A percentile compares a stretch with the other conserved stretches of the same genome.
Evolutionary conservation across 2,888 invertebrate species (phyloP).

Genomic region (Trichopoda pennipes): DNA sequence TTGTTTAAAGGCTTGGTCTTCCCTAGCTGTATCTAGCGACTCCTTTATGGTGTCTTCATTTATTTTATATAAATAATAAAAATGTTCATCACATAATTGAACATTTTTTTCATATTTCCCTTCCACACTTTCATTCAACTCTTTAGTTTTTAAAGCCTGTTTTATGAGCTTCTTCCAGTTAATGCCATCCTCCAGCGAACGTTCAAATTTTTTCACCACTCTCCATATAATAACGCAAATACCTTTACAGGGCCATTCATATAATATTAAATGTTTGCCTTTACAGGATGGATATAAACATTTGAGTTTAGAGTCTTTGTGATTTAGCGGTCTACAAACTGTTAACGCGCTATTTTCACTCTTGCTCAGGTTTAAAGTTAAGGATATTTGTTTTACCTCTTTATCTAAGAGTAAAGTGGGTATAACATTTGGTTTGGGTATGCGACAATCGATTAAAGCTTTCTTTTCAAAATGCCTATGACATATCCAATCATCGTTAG

Average conservation of each 20-base stretch:
- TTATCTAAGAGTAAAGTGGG: constrained; percentile 74
- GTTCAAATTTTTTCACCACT: not conserved
- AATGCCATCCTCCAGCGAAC: not conserved
- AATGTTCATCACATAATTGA: constrained; percentile 56
- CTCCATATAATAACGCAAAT: constrained; percentile 64
- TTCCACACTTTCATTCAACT: not conserved
- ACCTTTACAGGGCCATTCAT: constrained; percentile 69
- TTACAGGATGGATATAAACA: constrained; percentile 58
- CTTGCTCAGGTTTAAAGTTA: no score
- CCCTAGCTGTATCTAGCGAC: not conserved
- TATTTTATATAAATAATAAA: constrained; percentile 46
- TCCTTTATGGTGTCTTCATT: constrained; percentile 26
- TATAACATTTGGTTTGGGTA: constrained; percentile 69
- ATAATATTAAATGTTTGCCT: constrained; percentile 25
- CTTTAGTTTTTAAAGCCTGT: not conserved
- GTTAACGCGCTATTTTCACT: not conserved
- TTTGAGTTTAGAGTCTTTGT: constrained; percentile 11
- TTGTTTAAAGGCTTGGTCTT: not conserved
- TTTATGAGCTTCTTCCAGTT: not conserved
- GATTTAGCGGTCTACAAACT: not conserved
- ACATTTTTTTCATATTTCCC: not conserved
- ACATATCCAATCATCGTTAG: constrained; percentile 69
- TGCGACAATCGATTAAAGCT: constrained; percentile 69
- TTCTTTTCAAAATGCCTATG: constrained; percentile 74
- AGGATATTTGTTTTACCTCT: not conserved